Evolutionary conservation across 2,113 vertebrate species (phyloP).

Genomic region (Sylvilagus bachmani): DNA sequence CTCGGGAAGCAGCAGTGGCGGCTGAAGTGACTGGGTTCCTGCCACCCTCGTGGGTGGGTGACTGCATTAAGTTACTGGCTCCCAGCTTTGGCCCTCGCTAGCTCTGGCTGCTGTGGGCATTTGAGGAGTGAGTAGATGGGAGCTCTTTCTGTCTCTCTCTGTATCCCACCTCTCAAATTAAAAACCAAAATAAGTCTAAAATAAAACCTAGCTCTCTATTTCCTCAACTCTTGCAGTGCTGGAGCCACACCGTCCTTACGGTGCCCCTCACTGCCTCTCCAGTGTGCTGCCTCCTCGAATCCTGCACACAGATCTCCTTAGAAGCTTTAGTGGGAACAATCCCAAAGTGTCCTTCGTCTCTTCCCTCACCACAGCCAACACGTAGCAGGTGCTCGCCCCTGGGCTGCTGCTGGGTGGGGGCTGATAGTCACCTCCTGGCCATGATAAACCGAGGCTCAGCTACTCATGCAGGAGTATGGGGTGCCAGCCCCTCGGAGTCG

Average conservation of each 20-base stretch:
- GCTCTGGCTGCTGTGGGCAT: too few species aligned
- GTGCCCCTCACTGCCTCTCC: neutral
- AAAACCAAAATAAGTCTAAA: too few species aligned
- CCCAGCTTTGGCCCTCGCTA: too few species aligned
- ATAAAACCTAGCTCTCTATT: slow-evolving; percentile 1
- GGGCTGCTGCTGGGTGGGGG: neutral
- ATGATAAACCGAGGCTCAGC: slow-evolving; percentile 26
- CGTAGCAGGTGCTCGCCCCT: neutral
- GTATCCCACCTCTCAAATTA: too few species aligned
- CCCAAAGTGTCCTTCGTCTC: neutral
- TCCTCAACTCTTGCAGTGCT: neutral
- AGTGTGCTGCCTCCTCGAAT: neutral
- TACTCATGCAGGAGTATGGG: neutral
- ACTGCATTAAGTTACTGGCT: too few species aligned
- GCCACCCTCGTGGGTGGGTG: too few species aligned
- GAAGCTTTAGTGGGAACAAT: slow-evolving; percentile 12
- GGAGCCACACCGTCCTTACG: neutral
- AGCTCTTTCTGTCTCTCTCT: too few species aligned
- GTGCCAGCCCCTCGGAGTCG: neutral
- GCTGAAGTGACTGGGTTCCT: too few species aligned
- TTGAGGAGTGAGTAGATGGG: too few species aligned
- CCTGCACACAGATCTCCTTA: neutral
- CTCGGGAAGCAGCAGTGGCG: too few species aligned
- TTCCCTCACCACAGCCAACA: neutral
- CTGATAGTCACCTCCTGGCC: neutral